Conservation (phyloP, 1,140 invertebrate genomes). For the Aphaenogaster ashmeadi region DNA sequence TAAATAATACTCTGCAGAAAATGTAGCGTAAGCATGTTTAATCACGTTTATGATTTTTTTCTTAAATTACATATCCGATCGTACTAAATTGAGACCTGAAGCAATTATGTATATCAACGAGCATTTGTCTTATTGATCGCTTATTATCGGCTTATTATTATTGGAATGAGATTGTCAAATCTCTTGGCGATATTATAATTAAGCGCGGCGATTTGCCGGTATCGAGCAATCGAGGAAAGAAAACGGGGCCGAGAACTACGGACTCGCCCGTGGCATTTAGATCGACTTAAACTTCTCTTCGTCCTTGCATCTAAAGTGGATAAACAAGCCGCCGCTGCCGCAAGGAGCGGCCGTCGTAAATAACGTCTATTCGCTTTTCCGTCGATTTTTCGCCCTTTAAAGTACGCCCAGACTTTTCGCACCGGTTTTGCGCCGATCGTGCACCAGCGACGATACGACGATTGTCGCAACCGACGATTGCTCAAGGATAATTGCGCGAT, state of each 20-base stretch:
- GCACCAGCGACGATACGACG: neutral
- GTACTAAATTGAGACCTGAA: neutral
- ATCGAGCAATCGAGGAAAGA: constrained; percentile 31
- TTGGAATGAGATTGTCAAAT: neutral
- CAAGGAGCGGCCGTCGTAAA: constrained; percentile 1
- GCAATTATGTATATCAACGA: constrained; percentile 31
- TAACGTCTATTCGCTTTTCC: constrained; percentile 18
- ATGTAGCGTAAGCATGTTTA: neutral
- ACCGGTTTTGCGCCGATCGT: neutral
- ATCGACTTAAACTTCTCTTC: constrained; percentile 38
- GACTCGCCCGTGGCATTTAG: constrained; percentile 52
- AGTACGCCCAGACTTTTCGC: neutral
- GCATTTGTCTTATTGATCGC: constrained; percentile 1
- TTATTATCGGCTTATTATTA: constrained; percentile 26
- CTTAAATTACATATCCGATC: neutral
- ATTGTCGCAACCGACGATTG: constrained; percentile 22
- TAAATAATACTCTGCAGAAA: constrained; percentile 1
- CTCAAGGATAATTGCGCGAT: constrained; percentile 15
- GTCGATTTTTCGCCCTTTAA: constrained; percentile 4
- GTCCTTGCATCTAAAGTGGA: constrained; percentile 52
- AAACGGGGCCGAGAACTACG: constrained; percentile 38
- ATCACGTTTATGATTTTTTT: neutral
- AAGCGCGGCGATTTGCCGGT: constrained; percentile 22
- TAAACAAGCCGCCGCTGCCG: constrained; percentile 25
- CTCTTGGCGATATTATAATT: constrained; percentile 52